Base-by-base conservation (phyloP, 2,113 vertebrate species). In the Cervus canadensis region DNA sequence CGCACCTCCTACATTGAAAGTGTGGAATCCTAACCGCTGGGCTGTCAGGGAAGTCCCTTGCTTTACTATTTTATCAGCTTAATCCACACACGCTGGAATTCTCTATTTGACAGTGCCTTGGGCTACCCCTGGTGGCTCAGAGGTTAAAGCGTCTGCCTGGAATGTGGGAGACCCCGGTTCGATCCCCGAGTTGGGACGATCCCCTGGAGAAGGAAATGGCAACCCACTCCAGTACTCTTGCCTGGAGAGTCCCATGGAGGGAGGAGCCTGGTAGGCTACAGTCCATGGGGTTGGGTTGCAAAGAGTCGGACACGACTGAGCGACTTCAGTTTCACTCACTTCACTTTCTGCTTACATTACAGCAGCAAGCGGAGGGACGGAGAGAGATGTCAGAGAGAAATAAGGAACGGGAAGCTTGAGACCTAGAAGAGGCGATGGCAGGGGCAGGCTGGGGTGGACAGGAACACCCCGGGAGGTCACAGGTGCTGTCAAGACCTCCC, bases 41-140 rank as follows among this genome's bases (percentile, higher is more conserved):
- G 12, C 40, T 0, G 2, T 21, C 23, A 43, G 71, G 71, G 71
- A 76, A 43, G 71, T 43, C 23, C 71, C 40, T 23, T 26, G 71
- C 83, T 85, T 97, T 88, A 19, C n/a, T 96, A 56, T 96, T 96
- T 93, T 96, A 52, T 97, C 89, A 89, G 78, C 25, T 59, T 88
- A 81, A 94, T 67, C 54, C 21, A 45, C 2, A 67, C 2, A 7
- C 17, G 21, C 33, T 33, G 57, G 14, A 91, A 54, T 89, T 91
- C 56, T 74, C 87, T 92, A 64, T 90, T 71, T 88, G 45, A 28
- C 30, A 10, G 17, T 64, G 76, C 26, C 43, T 78, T 19, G 36
- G 57, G 23, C 57, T 59, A 26, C 57, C 57, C 57, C 57, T 59
- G 57, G 23, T 11, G 57, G 23, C 57, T 59, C 57, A 59, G 9